A percentile compares a stretch with the other conserved stretches of the same genome.
Conservation (phyloP, 37 sponge, comb jelly and placozoan genomes). For the Agelas oroides region DNA sequence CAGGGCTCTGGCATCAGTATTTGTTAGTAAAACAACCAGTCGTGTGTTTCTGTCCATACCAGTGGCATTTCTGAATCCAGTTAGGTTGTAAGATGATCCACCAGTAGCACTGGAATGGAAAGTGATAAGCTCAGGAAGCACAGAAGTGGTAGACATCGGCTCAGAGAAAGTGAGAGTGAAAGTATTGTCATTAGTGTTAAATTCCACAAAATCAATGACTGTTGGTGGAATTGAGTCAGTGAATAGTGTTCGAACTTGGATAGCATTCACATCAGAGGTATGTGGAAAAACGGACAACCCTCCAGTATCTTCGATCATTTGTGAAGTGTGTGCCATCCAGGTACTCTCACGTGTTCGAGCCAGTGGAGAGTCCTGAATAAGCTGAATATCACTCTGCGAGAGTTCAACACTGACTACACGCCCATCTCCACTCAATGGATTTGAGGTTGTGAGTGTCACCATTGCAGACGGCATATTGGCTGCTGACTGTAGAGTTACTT, state of each 20-base stretch:
- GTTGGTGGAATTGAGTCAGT: conserved; percentile 66
- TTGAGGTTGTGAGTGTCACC: conserved; percentile 44
- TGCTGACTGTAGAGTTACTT: conserved; percentile 63
- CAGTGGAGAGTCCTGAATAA: conserved; percentile 61
- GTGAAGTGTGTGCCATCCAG: conserved; percentile 63
- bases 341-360: conserved; percentile 66
- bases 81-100: conserved; percentile 52
- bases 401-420: conserved; percentile 44
- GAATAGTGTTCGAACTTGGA: conserved; percentile 61
- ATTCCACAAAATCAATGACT: conserved; percentile 45
- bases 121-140: conserved; percentile 52
- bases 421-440: conserved; percentile 29
- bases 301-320: conserved; percentile 58
- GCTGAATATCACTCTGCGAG: conserved; percentile 45
- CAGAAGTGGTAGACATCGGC: conserved; percentile 56
- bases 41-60: conserved; percentile 22
- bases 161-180: conserved; percentile 86
- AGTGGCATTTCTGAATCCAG: conserved; percentile 63
- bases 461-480: conserved; percentile 5
- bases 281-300: conserved; percentile 62
- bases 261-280: conserved; percentile 58
- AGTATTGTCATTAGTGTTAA: conserved; percentile 57
- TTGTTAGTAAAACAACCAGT: conserved; percentile 36
- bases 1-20: conserved; percentile 35
- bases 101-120: conserved; percentile 50